Evolutionary conservation across 1,140 invertebrate genomes (phyloP), one percentile per base, ranked within the genome.

Genomic region (Holotrichia oblita): DNA sequence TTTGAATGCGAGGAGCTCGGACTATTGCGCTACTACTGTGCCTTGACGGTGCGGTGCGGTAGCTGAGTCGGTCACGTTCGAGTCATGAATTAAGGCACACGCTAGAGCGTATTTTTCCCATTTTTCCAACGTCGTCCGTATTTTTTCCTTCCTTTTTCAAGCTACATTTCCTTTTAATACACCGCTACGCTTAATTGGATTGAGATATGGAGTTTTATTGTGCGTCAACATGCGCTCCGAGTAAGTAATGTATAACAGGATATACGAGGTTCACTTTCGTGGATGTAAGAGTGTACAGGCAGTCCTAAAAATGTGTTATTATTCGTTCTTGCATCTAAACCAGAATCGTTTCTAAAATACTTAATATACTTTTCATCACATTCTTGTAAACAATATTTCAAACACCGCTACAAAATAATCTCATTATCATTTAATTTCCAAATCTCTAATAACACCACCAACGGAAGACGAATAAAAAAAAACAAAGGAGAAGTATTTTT

Each of bases 191-290:
- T 69, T 69, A 69, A 69, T 69, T 69, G 61, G 61, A 69, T 69
- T 69, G 61, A 69, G 61, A 69, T 69, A 69, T 69, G 61, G 61
- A 69, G 61, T 69, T 69, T 69, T 69, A 69, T 69, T 69, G 61
- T 69, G 22, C 61, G 61, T 69, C 61, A 69, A 69, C 61, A 69
- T 34, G 61, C 61, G 22, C 61, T 4, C 48, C 0, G 48, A 34
- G 27, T 34, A 34, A 34, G 48, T 17, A 55, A 17, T 17, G 48
- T 55, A n/a, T 17, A n/a, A 34, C 27, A 7, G 17, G 48, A 55
- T 55, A n/a, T 17, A 55, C 4, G 48, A n/a, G 48, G 12, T 55
- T 55, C 17, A 55, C 17, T 55, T 55, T 34, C 27, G 27, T 34
- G 27, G 1, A 4, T 34, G 27, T 34, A n/a, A n/a, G n/a, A n/a